phyloP scores from a whole-genome alignment of 2,888 invertebrate genomes.

The Calliphora vomitoria region DNA sequence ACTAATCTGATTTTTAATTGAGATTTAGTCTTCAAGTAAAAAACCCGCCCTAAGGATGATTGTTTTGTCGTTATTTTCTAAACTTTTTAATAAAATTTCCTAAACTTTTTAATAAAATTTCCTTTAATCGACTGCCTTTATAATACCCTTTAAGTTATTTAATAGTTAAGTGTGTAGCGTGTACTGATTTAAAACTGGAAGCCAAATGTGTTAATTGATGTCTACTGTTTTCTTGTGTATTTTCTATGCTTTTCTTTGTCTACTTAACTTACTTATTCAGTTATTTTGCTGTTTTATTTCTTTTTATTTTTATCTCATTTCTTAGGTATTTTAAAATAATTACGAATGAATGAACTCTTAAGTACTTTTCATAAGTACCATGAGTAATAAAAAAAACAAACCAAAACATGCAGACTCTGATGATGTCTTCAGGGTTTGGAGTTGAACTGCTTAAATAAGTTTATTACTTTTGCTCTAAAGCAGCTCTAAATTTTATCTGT shows the following conservation, averaged over 20 bases:
- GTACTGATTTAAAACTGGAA: slow-evolving; percentile 2
- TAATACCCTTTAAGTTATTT: not conserved
- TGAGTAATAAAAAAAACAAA: not conserved
- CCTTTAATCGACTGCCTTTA: not conserved
- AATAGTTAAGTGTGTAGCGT: not conserved
- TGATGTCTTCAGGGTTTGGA: not conserved
- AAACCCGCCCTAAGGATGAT: no score
- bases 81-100: no score
- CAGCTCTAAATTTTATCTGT: no score
- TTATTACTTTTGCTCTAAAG: no score
- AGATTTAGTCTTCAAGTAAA: no score
- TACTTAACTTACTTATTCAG: slow-evolving; percentile 13
- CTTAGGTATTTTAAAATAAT: not conserved
- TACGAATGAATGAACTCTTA: slow-evolving; percentile 40
- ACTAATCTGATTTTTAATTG: no score
- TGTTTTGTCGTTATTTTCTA: no score
- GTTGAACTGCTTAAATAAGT: not conserved
- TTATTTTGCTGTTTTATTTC: not conserved
- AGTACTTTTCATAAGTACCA: slow-evolving; percentile 10
- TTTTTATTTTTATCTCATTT: slow-evolving; percentile 3
- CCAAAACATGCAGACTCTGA: not conserved
- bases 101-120: no score
- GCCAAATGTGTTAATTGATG: slow-evolving; percentile 23
- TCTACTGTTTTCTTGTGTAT: not conserved
- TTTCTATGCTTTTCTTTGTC: not conserved